Evolutionary conservation across 2,888 invertebrate species (phyloP).

Genomic region (Andrena chrysosceles): DNA sequence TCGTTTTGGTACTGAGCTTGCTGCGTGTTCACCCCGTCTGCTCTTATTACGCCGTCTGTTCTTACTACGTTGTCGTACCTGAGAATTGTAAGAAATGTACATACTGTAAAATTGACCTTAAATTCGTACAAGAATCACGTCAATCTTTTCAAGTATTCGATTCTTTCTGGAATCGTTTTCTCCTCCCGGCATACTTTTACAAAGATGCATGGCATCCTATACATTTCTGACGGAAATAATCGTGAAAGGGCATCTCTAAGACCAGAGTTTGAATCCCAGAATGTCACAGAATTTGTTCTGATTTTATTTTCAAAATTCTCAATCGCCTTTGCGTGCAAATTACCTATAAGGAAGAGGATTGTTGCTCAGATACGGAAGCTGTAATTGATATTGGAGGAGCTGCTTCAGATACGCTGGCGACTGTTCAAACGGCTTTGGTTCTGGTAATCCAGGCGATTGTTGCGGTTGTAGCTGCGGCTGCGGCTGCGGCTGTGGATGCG

Average conservation of each 20-base stretch:
- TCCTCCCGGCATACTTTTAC: no score
- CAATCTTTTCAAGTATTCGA: no score
- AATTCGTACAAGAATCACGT: no score
- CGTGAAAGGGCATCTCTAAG: no score
- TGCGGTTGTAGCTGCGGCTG: slow-evolving; percentile 53
- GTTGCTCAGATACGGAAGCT: slow-evolving; percentile 81
- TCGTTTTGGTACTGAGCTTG: slow-evolving; percentile 63
- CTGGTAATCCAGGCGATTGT: slow-evolving; percentile 30
- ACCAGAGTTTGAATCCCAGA: no score
- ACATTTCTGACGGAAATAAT: no score
- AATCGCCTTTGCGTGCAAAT: not conserved
- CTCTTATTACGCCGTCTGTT: slow-evolving; percentile 50
- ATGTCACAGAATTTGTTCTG: no score
- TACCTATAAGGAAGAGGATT: not conserved
- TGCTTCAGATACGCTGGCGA: slow-evolving; percentile 81
- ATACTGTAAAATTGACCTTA: not conserved
- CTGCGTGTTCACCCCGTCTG: slow-evolving; percentile 44
- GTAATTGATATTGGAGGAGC: slow-evolving; percentile 80
- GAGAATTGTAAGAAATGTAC: not conserved
- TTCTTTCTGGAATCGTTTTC: no score
- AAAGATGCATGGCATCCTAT: no score
- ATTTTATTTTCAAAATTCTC: no score
- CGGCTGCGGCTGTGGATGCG: slow-evolving; percentile 54
- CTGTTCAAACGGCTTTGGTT: slow-evolving; percentile 71
- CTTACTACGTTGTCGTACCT: slow-evolving; percentile 55